phyloP scores from a whole-genome alignment of 1,140 invertebrate genomes.

The Anadara kagoshimensis region DNA sequence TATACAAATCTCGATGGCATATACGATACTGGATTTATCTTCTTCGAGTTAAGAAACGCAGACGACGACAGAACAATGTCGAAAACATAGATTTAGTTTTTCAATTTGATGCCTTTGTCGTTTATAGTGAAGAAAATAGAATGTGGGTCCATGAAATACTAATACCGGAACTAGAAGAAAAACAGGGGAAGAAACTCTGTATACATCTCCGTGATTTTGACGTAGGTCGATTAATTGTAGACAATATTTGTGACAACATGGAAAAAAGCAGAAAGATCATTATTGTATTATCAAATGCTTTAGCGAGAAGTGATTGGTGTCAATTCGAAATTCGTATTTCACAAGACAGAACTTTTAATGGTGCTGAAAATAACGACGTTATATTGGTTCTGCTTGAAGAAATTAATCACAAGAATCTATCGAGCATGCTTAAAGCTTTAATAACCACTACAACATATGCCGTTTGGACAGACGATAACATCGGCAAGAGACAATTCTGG shows the following conservation, averaged over 20 bases:
- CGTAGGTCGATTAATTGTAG: conserved; percentile 31
- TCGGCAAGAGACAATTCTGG: too few species aligned
- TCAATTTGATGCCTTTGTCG: conserved; percentile 41
- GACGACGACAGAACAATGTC: background rate
- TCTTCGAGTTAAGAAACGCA: background rate
- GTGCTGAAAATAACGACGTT: conserved; percentile 25
- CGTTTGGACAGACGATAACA: conserved; percentile 6
- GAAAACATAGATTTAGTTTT: background rate
- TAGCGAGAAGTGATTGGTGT: conserved; percentile 58
- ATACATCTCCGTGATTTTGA: conserved; percentile 45
- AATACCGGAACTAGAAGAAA: conserved; percentile 25
- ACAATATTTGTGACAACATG: conserved; percentile 37
- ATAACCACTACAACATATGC: conserved; percentile 26
- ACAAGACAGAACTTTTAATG: conserved; percentile 32
- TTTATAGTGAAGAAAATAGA: conserved; percentile 37
- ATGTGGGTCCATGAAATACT: conserved; percentile 30
- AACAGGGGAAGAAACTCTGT: conserved; percentile 32
- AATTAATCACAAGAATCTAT: conserved; percentile 15
- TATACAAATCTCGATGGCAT: conserved; percentile 30
- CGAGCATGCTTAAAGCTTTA: conserved; percentile 2
- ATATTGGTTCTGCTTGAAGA: conserved; percentile 30
- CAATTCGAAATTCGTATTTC: conserved; percentile 72
- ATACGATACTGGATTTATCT: conserved; percentile 31
- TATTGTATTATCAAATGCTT: conserved; percentile 52
- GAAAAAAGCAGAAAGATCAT: conserved; percentile 47